These are phyloP conservation scores for Aspidapion aeneum DNA, from an alignment of 2,888 invertebrate genomes.

Conservation along the genomic window DNA sequence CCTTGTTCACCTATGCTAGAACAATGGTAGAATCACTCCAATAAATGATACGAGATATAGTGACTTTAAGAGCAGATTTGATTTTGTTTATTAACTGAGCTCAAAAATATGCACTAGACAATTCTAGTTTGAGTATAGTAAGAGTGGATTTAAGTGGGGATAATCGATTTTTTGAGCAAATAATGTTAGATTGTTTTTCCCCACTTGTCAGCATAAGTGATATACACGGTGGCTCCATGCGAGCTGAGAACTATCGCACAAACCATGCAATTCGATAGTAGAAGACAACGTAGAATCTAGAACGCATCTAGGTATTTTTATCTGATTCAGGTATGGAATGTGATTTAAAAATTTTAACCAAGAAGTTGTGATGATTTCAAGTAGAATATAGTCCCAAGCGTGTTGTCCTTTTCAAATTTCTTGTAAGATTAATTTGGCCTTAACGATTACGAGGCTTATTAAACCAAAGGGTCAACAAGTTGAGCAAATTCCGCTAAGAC, in stretches of 20 bases:
- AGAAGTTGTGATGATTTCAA: neutral
- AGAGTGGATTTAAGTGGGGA: neutral
- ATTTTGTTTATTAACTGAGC: conserved; percentile 16
- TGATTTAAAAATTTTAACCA: conserved; percentile 7
- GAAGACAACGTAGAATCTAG: neutral
- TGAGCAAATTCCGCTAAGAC: conserved; percentile 12
- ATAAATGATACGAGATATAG: neutral
- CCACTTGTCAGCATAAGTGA: no score
- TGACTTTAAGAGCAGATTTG: neutral
- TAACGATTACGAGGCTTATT: conserved; percentile 3
- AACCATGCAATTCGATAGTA: neutral
- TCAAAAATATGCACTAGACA: conserved; percentile 20
- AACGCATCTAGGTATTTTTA: conserved; percentile 8
- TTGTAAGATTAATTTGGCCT: conserved; percentile 11
- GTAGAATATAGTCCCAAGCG: conserved; percentile 5
- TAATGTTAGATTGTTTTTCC: no score
- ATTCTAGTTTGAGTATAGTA: conserved; percentile 21
- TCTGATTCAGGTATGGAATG: neutral
- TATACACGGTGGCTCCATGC: no score
- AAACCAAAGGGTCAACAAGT: conserved; percentile 14
- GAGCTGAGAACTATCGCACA: neutral
- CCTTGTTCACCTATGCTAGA: conserved; percentile 15
- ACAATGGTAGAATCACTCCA: conserved; percentile 21
- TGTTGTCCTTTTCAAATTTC: conserved; percentile 3
- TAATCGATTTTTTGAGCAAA: neutral